Conservation (phyloP, 2,113 vertebrate genomes). For the Rhea americana region DNA sequence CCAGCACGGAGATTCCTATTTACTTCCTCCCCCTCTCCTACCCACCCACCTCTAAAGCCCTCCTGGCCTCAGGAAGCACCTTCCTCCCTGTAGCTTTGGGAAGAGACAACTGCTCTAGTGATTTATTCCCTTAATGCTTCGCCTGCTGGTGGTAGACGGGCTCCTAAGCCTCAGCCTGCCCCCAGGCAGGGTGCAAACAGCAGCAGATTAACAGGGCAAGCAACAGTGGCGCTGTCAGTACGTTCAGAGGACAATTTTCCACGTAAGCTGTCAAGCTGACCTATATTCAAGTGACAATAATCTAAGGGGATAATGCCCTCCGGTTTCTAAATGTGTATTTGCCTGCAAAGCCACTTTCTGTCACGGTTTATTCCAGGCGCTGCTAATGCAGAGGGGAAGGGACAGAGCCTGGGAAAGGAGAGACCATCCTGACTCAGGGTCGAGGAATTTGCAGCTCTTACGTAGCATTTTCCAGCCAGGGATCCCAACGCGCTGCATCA, state of each 20-base stretch:
- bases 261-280: constrained; percentile 58
- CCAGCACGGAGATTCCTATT: accelerated
- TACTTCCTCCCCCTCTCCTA: accelerated
- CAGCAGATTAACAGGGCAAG: not conserved
- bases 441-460: constrained; percentile 19
- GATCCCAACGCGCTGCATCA: not conserved
- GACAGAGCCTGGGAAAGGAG: not conserved
- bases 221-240: accelerated
- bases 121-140: not conserved
- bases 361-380: accelerated
- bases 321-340: not conserved
- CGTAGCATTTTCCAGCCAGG: not conserved
- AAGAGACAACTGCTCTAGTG: accelerated
- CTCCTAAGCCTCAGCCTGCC: accelerated
- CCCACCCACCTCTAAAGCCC: too few species aligned
- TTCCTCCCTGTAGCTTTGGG: not conserved
- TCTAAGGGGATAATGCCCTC: constrained; percentile 50
- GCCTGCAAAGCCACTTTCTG: constrained; percentile 17
- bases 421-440: not conserved
- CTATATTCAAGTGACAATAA: constrained; percentile 56
- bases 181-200: not conserved
- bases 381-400: not conserved
- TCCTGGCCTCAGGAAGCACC: not conserved
- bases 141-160: accelerated
- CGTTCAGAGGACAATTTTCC: not conserved